Conservation (phyloP, 2,797 vertebrate species). For the Gambelia wislizenii region DNA sequence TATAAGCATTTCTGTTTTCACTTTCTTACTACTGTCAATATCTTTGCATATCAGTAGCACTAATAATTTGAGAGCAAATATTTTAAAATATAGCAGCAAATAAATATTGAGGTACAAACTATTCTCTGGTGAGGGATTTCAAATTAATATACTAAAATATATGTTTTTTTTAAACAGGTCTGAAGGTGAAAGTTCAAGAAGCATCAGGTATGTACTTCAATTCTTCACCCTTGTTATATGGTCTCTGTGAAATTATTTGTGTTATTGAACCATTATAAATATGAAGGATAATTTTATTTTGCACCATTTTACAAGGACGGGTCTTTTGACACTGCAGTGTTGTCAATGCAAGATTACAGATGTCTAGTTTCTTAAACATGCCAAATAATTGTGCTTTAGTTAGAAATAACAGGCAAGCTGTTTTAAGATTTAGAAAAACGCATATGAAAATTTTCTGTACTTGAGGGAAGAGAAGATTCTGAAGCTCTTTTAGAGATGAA, state of each 20-base stretch:
- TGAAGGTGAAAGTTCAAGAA: constrained; percentile 83
- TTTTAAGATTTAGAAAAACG: background rate
- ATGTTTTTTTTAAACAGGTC: constrained; percentile 81
- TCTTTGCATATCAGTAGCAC: background rate
- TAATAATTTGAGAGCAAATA: background rate
- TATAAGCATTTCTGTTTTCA: constrained; percentile 4
- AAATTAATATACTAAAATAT: constrained; percentile 35
- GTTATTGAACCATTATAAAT: constrained; percentile 28
- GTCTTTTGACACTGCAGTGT: background rate
- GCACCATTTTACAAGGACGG: background rate
- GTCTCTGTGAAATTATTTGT: background rate
- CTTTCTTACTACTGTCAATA: constrained; percentile 31
- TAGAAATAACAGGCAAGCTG: background rate
- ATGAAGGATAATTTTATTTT: constrained; percentile 21
- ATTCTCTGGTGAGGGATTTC: background rate
- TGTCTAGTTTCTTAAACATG: constrained; percentile 21
- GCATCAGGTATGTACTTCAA: constrained; percentile 82
- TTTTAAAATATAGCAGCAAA: background rate
- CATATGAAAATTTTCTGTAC: background rate
- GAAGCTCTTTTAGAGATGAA: background rate
- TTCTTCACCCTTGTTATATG: background rate
- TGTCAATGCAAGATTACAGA: rapidly evolving
- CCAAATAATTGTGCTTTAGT: constrained; percentile 20
- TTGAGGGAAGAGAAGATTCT: background rate
- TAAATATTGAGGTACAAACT: background rate